Base-by-base conservation (phyloP, 2,888 invertebrate species). In the Scaptomyza caliginosa region DNA sequence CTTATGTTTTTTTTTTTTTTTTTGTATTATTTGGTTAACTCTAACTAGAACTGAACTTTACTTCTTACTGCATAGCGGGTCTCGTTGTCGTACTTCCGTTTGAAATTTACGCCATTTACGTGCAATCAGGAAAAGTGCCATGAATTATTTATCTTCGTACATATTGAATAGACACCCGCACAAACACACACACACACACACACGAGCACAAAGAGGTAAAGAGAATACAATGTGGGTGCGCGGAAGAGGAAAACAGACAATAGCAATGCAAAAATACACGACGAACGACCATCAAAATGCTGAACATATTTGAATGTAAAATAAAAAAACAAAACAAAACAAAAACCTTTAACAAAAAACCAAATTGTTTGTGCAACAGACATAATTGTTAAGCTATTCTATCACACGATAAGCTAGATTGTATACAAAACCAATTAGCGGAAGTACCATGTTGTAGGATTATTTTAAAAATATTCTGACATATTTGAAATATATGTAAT, bases 61-160 rank as follows among this genome's bases (percentile, higher is more conserved):
- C 21, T 30, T 24, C n/a, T 13, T 19, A 6, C 51, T 59, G 39
- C 54, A 49, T 51, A 23, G 16, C 57, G 54, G 26, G 63, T 48
- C 58, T 55, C 57, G 34, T 66, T 64, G 74, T 65, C 48, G 60
- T 59, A 49, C 62, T 77, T 81, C 80, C 83, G 48, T 74, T 82
- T 79, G 70, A 76, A 83, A 82, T 85, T 85, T 82, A 76, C 86
- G 65, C 80, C 80, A 64, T 79, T 79, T 82, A 80, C 83, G 86
- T 86, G 84, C 86, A 82, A 82, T 82, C 81, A 84, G 78, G 72
- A 77, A 77, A 77, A 82, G 81, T 82, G 81, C 69, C 67, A 70
- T 82, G 84, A 70, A 82, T 82, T 83, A 86, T 86, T 84, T 68
- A 82, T 69, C 42, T 34, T 84, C 67, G 43, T 45, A 56, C 63